These are phyloP conservation scores for Nomada ferruginata DNA, from an alignment of 2,888 invertebrate species.

Conservation along the genomic window DNA sequence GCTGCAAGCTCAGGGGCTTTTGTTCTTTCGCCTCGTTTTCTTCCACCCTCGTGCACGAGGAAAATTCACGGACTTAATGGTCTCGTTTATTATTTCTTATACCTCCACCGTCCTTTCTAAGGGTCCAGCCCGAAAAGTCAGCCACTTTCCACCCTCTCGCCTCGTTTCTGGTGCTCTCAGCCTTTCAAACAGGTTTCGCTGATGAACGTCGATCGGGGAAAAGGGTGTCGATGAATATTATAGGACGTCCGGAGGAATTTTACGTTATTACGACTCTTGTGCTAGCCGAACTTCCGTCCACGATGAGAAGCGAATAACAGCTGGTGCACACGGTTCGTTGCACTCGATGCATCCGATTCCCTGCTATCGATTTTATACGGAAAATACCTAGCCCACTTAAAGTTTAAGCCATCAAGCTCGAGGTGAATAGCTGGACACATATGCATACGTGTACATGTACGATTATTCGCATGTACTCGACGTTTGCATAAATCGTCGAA, in stretches of 20 bases:
- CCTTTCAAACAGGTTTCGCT: slow-evolving; percentile 50
- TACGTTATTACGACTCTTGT: slow-evolving; percentile 1
- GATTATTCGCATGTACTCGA: background rate
- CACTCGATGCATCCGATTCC: background rate
- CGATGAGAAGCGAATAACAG: slow-evolving; percentile 11
- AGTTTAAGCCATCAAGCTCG: no score
- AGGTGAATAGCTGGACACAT: background rate
- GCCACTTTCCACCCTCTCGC: slow-evolving; percentile 64
- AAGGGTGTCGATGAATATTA: slow-evolving; percentile 23
- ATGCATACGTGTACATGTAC: background rate
- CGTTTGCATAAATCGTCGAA: slow-evolving; percentile 2
- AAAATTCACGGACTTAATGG: slow-evolving; percentile 80
- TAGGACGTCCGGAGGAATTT: slow-evolving; percentile 25
- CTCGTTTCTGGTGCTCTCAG: slow-evolving; percentile 62
- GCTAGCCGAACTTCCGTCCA: no score
- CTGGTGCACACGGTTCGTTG: background rate
- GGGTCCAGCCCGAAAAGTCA: slow-evolving; percentile 72
- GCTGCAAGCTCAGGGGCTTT: slow-evolving; percentile 73
- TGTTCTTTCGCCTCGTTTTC: slow-evolving; percentile 72
- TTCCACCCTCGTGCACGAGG: slow-evolving; percentile 71
- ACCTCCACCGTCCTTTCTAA: slow-evolving; percentile 75
- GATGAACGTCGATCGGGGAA: slow-evolving; percentile 58
- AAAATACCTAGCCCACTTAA: background rate
- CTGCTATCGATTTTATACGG: background rate
- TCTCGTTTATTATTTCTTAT: slow-evolving; percentile 83